Conservation (phyloP, 1,140 invertebrate genomes). For the Scaptomyza graminum region DNA sequence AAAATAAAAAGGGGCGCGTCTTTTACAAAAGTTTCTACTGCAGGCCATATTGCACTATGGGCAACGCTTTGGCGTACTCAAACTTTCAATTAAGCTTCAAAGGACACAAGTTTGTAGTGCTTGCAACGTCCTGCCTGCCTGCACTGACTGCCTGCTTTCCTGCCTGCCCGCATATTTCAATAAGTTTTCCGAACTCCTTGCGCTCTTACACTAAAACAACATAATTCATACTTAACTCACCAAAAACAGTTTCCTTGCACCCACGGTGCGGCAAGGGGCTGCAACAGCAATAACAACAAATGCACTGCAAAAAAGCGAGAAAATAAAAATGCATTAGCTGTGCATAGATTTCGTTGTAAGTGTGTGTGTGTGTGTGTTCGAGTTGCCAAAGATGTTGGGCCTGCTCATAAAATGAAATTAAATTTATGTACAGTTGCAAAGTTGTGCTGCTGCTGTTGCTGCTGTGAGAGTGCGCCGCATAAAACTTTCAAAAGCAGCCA, state of each 20-base stretch:
- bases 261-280: slow-evolving; percentile 30
- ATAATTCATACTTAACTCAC: slow-evolving; percentile 82
- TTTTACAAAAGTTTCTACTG: slow-evolving; percentile 52
- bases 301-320: slow-evolving; percentile 65
- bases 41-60: slow-evolving; percentile 58
- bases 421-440: slow-evolving; percentile 81
- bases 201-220: slow-evolving; percentile 64
- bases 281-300: slow-evolving; percentile 3
- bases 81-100: slow-evolving; percentile 77
- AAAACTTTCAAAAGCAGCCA: slow-evolving; percentile 72
- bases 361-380: slow-evolving; percentile 19
- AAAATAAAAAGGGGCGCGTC: slow-evolving; percentile 28
- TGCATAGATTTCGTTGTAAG: slow-evolving; percentile 31
- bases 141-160: slow-evolving; percentile 13
- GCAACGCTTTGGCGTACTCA: slow-evolving; percentile 25
- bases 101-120: slow-evolving; percentile 67
- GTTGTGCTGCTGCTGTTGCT: slow-evolving; percentile 37
- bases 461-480: slow-evolving; percentile 43
- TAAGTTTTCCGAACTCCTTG: slow-evolving; percentile 74
- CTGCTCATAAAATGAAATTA: slow-evolving; percentile 78
- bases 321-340: slow-evolving; percentile 76
- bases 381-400: slow-evolving; percentile 63
- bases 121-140: slow-evolving; percentile 23
- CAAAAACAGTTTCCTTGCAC: slow-evolving; percentile 42
- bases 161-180: slow-evolving; percentile 68